A percentile compares a stretch with the other conserved stretches of the same genome.
phyloP scores from a whole-genome alignment of 2,888 invertebrate species.

The Malacosoma neustria region DNA sequence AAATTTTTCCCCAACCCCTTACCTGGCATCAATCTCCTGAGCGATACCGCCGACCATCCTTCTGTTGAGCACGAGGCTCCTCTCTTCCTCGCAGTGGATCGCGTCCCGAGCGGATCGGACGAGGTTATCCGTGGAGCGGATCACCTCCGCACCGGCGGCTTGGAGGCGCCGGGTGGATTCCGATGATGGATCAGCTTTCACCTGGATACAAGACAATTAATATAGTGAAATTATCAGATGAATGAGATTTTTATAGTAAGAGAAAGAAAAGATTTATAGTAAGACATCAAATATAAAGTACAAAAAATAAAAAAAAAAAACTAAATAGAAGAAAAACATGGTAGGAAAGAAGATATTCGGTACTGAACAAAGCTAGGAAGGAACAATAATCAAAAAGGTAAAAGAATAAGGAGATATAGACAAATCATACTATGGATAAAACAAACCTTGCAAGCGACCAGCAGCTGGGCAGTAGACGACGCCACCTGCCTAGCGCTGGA shows the following conservation, averaged over 20 bases:
- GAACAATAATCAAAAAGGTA: too few relatives aligned
- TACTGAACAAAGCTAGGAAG: too few relatives aligned
- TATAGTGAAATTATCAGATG: too few relatives aligned
- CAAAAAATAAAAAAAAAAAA: too few relatives aligned
- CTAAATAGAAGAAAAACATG: too few relatives aligned
- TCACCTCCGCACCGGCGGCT: slow-evolving; percentile 96
- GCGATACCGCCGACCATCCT: slow-evolving; percentile 98
- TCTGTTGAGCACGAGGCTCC: slow-evolving; percentile 91
- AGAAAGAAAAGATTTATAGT: too few relatives aligned
- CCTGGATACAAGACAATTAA: too few relatives aligned
- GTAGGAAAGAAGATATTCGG: too few relatives aligned
- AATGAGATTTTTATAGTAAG: too few relatives aligned
- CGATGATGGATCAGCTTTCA: slow-evolving; percentile 97
- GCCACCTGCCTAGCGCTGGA: slow-evolving; percentile 98
- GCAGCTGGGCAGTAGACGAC: slow-evolving; percentile 95
- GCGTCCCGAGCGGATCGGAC: slow-evolving; percentile 96
- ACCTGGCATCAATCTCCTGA: slow-evolving; percentile 94
- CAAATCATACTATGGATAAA: background rate
- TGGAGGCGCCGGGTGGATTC: slow-evolving; percentile 94
- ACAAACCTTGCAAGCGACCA: slow-evolving; percentile 95
- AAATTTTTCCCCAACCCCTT: too few relatives aligned
- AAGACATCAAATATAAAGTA: too few relatives aligned
- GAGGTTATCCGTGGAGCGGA: slow-evolving; percentile 97
- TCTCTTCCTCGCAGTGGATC: slow-evolving; percentile 92
- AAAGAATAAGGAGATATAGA: background rate